Conservation (phyloP, 2,113 vertebrate genomes). For the Campylomormyrus tamandua region DNA sequence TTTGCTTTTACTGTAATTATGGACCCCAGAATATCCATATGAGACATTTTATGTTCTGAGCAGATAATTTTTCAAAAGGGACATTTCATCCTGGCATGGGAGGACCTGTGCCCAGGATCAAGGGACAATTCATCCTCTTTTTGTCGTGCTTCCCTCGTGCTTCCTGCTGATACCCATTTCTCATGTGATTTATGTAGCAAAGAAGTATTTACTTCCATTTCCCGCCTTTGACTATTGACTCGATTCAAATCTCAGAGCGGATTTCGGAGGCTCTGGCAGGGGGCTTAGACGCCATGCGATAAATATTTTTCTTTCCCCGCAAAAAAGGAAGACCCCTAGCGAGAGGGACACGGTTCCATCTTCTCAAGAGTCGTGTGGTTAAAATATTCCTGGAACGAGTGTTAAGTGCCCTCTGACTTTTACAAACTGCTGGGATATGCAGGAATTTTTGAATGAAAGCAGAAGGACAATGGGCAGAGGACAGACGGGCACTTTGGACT, state of each 20-base stretch:
- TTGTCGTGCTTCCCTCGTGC: background rate
- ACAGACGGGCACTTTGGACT: background rate
- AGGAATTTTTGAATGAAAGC: background rate
- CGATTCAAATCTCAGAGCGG: background rate
- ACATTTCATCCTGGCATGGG: background rate
- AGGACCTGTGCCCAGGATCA: background rate
- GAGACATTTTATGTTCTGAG: background rate
- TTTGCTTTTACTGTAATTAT: background rate
- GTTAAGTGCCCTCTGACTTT: background rate
- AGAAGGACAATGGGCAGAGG: background rate
- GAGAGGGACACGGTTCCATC: background rate
- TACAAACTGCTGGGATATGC: background rate
- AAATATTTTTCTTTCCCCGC: background rate
- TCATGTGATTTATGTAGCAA: constrained; percentile 12
- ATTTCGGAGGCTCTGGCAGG: background rate
- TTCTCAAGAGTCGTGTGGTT: background rate
- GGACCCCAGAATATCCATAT: background rate
- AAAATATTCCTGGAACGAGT: background rate
- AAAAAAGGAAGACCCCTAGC: background rate
- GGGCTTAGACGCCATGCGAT: background rate
- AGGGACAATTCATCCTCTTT: background rate
- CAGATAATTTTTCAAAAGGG: constrained; percentile 11
- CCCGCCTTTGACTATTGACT: background rate
- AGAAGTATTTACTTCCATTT: constrained; percentile 7
- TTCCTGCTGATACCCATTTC: constrained; percentile 5